These are phyloP conservation scores for Chascanopsetta lugubris DNA, from an alignment of 2,113 vertebrate genomes.

Conservation along the genomic window DNA sequence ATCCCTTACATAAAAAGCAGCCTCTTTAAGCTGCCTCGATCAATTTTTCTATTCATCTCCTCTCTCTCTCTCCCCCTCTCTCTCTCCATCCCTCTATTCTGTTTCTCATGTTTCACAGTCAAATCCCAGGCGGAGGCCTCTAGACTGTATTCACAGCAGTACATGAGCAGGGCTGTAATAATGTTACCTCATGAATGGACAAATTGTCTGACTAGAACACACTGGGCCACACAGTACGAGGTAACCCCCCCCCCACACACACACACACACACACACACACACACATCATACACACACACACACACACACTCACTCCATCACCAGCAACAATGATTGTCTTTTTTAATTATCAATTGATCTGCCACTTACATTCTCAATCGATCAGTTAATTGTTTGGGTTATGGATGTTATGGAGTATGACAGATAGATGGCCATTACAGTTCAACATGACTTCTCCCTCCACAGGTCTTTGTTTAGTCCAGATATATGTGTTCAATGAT, in stretches of 20 bases:
- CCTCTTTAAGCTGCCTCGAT: slow-evolving; percentile 47
- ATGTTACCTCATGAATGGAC: slow-evolving; percentile 68
- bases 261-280: not conserved
- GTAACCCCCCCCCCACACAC: slow-evolving; percentile 9
- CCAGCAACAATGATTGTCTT: not conserved
- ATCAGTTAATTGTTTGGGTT: not conserved
- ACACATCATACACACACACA: not conserved
- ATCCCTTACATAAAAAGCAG: slow-evolving; percentile 34
- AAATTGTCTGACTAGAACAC: slow-evolving; percentile 57
- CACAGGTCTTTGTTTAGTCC: not conserved
- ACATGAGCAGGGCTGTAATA: slow-evolving; percentile 48
- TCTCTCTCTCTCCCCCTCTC: not conserved
- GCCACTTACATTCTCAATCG: not conserved
- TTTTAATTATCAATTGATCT: slow-evolving; percentile 1
- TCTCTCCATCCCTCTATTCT: slow-evolving; percentile 6
- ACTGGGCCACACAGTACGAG: slow-evolving; percentile 14
- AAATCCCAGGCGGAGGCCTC: slow-evolving; percentile 55
- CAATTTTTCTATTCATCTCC: slow-evolving; percentile 65
- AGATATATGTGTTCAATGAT: too few species aligned
- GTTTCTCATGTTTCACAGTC: slow-evolving; percentile 61
- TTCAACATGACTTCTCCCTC: not conserved
- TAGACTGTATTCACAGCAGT: slow-evolving; percentile 51
- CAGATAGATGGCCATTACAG: not conserved
- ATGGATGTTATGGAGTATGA: not conserved
- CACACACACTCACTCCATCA: not conserved